phyloP scores from a whole-genome alignment of 2,113 vertebrate genomes.

The Triplophysa siluroides region DNA sequence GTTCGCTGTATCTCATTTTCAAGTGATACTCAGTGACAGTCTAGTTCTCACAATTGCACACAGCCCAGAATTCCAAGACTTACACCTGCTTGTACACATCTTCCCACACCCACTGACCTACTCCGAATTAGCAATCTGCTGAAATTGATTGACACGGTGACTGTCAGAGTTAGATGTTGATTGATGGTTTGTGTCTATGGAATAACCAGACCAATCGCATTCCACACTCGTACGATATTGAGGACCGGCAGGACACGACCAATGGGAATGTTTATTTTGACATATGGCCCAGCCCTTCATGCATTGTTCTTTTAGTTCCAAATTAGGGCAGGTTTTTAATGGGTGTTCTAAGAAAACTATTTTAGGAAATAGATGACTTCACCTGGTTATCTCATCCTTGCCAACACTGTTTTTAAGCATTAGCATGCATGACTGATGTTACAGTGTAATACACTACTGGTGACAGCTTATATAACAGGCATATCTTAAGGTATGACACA shows the following conservation, averaged over 20 bases:
- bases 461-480: neutral
- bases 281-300: neutral
- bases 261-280: slow-evolving; percentile 6
- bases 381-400: neutral
- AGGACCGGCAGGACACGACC: slow-evolving; percentile 6
- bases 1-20: neutral
- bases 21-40: neutral
- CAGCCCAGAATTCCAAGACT: neutral
- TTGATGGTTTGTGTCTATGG: neutral
- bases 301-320: slow-evolving; percentile 14
- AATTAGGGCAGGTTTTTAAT: neutral
- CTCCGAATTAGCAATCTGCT: slow-evolving; percentile 9
- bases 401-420: neutral
- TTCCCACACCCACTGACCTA: neutral
- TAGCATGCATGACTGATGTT: neutral
- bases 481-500: neutral
- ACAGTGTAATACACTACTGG: neutral
- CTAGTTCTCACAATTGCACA: slow-evolving; percentile 2
- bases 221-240: slow-evolving; percentile 28
- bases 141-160: neutral
- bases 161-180: neutral
- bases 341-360: slow-evolving; percentile 9
- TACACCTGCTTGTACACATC: neutral
- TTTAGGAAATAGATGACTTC: neutral
- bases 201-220: slow-evolving; percentile 42